Evolutionary conservation across 1,140 invertebrate genomes (phyloP), one percentile per base, ranked within the genome.

Genomic region (Drosophila willistoni): DNA sequence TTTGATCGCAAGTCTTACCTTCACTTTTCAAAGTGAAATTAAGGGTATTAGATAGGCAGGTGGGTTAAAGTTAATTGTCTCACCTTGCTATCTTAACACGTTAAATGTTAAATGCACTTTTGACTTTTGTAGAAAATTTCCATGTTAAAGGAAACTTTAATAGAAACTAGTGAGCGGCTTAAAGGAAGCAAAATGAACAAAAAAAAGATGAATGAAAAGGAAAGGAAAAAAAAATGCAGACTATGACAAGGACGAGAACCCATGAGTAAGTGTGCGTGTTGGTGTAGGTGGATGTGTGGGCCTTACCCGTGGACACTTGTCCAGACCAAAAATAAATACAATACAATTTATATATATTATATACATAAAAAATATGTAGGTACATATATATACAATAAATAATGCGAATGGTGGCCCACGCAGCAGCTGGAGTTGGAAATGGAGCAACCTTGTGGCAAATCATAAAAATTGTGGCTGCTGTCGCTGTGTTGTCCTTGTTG

Each of bases 381-480:
- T 19, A n/a, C 13, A 33, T 34, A 63, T 34, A 36, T 39, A 34
- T 62, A 57, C 73, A 69, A 87, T 89, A 83, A 89, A 89, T 87
- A 82, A 79, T 87, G 64, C 64, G 68, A 79, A 87, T 71, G 55
- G 17, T 42, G 59, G 42, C 57, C 56, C n/a, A 44, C 42, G 44
- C 44, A 64, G 13, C 39, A 51, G 17, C 10, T 22, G 44, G 19
- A 22, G 9, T 19, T 10, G 44, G 9, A 51, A 22, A 3, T 19
- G 44, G 17, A 14, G 42, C 44, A 7, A 44, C 34, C 42, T 71
- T 75, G 54, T 64, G 54, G 71, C 54, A 71, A 87, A 77, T 77
- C 69, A 87, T 86, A 79, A 83, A 86, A 82, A 86, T 76, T 68
- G 59, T 47, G 17, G 68, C 42, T 70, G 61, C 65, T 70, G 71